These are phyloP conservation scores for Pelecanus crispus DNA, from an alignment of 2,113 vertebrate genomes.

Conservation along the genomic window DNA sequence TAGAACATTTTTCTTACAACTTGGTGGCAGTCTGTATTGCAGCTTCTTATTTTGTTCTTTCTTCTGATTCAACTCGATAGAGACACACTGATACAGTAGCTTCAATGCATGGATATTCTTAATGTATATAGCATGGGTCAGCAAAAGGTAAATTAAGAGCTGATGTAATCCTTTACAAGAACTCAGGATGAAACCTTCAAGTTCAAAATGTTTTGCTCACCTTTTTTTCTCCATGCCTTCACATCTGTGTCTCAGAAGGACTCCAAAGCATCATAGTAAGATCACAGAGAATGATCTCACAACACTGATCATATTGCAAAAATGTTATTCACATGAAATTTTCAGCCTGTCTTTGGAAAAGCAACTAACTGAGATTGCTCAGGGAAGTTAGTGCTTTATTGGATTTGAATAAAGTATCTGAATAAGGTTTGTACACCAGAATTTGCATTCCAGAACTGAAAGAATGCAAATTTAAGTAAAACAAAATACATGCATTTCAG, in stretches of 20 bases:
- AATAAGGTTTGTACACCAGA: background rate
- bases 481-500: background rate
- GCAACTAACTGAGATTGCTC: background rate
- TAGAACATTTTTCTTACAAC: background rate
- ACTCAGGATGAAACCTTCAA: background rate
- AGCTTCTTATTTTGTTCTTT: background rate
- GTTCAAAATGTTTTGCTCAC: background rate
- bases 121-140: background rate
- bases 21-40: background rate
- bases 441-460: background rate
- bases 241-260: background rate
- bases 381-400: background rate
- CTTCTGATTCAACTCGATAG: background rate
- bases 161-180: background rate
- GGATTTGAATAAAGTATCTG: background rate
- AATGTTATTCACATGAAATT: background rate
- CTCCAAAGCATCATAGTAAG: background rate
- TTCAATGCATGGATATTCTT: background rate
- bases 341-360: background rate
- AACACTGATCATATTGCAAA: background rate
- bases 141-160: background rate
- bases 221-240: background rate
- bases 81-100: background rate
- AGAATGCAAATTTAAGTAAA: background rate
- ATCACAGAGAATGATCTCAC: background rate